Evolutionary conservation across 2,797 vertebrate species (phyloP).

Genomic region (Pangasius sanitwongsei): DNA sequence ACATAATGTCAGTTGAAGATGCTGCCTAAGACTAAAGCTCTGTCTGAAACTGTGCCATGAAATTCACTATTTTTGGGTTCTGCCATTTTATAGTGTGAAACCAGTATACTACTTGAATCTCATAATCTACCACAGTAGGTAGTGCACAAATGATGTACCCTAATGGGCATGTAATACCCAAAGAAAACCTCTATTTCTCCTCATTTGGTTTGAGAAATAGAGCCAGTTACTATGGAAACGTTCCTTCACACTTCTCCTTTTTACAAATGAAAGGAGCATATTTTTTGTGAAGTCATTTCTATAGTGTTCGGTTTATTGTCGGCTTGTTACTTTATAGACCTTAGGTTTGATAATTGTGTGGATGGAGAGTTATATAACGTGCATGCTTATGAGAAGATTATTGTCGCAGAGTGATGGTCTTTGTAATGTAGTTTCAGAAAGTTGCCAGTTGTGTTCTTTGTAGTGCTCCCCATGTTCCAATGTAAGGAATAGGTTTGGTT

Average conservation of each 20-base stretch:
- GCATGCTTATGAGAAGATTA: background rate
- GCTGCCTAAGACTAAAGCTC: background rate
- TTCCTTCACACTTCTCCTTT: background rate
- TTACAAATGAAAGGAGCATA: background rate
- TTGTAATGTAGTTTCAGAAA: background rate
- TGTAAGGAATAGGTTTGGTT: background rate
- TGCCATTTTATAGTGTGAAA: background rate
- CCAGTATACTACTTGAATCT: background rate
- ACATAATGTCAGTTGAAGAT: background rate
- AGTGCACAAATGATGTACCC: background rate
- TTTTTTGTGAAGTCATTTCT: background rate
- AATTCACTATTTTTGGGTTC: background rate
- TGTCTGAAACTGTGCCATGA: background rate
- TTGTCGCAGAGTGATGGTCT: background rate
- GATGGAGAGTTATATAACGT: background rate
- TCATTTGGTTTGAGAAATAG: background rate
- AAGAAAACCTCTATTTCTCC: background rate
- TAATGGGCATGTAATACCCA: background rate
- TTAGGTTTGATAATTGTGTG: background rate
- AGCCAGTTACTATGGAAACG: slow-evolving; percentile 11
- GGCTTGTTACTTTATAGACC: background rate
- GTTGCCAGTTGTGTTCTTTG: background rate
- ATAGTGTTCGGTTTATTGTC: background rate
- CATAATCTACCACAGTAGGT: background rate
- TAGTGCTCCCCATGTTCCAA: background rate